Evolutionary conservation across 2,797 vertebrate species (phyloP).

Genomic region (Poecilia picta): DNA sequence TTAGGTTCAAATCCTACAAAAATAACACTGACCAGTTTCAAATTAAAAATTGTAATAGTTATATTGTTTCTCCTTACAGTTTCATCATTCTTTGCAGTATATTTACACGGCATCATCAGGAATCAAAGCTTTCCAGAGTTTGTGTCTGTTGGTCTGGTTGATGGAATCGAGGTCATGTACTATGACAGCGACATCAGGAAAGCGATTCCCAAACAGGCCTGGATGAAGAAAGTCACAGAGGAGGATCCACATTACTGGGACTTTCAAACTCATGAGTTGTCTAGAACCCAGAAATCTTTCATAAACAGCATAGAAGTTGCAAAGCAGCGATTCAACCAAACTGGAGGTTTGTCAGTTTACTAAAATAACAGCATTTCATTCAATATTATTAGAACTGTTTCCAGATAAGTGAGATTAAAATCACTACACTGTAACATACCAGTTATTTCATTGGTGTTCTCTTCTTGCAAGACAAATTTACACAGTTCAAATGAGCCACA

Average conservation of each 20-base stretch:
- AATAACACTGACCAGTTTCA: too few relatives aligned
- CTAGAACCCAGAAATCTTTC: rapidly evolving
- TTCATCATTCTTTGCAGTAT: conserved; percentile 45
- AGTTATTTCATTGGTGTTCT: too few relatives aligned
- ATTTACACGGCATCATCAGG: conserved; percentile 38
- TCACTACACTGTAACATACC: too few relatives aligned
- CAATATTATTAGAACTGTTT: too few relatives aligned
- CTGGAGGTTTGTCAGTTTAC: conserved; percentile 55
- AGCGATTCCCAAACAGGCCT: conserved; percentile 41
- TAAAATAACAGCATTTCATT: too few relatives aligned
- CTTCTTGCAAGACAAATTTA: too few relatives aligned
- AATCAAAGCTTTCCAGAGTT: conserved; percentile 62
- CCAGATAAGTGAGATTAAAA: too few relatives aligned
- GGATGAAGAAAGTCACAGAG: conserved; percentile 33
- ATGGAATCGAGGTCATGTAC: neutral
- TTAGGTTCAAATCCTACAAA: too few relatives aligned
- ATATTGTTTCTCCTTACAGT: conserved; percentile 31
- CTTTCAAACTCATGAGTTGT: rapidly evolving
- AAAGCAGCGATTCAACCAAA: conserved; percentile 63
- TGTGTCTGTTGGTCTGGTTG: conserved; percentile 39
- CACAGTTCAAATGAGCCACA: too few relatives aligned
- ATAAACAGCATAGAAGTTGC: rapidly evolving
- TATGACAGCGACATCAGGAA: conserved; percentile 53
- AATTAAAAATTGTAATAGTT: neutral
- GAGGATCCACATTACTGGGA: conserved; percentile 40